These are phyloP conservation scores for Piprites chloris DNA, from an alignment of 2,113 vertebrate genomes.

Conservation along the genomic window DNA sequence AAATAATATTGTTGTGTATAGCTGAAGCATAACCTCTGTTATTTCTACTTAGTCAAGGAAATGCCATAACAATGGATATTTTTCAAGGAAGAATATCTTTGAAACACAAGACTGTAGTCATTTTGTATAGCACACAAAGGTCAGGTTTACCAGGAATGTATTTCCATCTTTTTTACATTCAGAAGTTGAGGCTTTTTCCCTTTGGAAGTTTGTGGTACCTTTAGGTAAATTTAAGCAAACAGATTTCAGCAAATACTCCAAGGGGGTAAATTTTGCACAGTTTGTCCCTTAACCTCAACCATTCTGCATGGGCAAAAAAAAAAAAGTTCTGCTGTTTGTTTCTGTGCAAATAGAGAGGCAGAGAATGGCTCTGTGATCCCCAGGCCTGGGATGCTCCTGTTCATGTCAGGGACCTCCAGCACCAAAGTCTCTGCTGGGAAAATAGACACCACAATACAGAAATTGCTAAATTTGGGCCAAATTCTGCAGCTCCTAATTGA, in stretches of 20 bases:
- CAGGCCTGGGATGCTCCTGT: rapidly evolving
- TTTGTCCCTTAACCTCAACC: not conserved
- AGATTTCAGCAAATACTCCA: not conserved
- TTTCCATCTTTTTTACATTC: slow-evolving; percentile 43
- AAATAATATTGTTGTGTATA: slow-evolving; percentile 51
- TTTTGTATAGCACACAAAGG: not conserved
- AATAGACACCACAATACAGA: not conserved
- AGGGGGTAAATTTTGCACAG: not conserved
- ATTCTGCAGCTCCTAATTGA: not conserved
- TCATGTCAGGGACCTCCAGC: rapidly evolving
- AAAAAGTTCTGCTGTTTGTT: not conserved
- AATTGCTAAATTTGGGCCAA: not conserved
- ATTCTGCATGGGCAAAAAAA: not conserved
- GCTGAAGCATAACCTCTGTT: slow-evolving; percentile 41
- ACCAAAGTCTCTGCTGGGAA: not conserved
- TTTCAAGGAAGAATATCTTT: slow-evolving; percentile 37
- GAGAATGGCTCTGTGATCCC: not conserved
- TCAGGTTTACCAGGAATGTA: slow-evolving; percentile 23
- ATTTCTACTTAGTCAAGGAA: slow-evolving; percentile 53
- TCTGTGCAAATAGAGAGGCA: too few species aligned
- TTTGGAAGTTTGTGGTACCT: slow-evolving; percentile 1
- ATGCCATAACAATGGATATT: slow-evolving; percentile 33
- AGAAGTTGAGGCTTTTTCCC: not conserved
- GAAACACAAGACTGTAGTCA: slow-evolving; percentile 14
- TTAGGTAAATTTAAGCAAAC: not conserved